Conservation (phyloP, 2,888 invertebrate species). For the Sarcophaga rosellei region DNA sequence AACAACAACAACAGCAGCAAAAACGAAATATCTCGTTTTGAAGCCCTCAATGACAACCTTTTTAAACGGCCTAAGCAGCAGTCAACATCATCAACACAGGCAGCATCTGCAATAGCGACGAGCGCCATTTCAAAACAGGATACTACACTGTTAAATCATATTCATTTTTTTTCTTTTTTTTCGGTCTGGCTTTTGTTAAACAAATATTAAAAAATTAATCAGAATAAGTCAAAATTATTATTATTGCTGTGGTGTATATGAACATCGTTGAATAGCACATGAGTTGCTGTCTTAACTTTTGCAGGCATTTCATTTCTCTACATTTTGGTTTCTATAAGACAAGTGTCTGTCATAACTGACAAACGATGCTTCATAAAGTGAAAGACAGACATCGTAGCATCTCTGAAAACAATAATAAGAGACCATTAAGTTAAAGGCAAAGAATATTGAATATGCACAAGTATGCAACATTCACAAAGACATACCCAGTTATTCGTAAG, state of each 20-base stretch:
- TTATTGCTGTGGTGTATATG: constrained; percentile 14
- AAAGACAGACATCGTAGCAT: constrained; percentile 30
- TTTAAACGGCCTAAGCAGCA: constrained; percentile 46
- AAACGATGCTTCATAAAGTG: constrained; percentile 59
- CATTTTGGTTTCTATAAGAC: constrained; percentile 51
- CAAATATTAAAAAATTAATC: constrained; percentile 68
- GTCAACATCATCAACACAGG: constrained; percentile 56
- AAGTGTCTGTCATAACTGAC: constrained; percentile 68
- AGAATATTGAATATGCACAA: not conserved
- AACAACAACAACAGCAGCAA: not conserved
- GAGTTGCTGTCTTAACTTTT: constrained; percentile 15
- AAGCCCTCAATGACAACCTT: constrained; percentile 63
- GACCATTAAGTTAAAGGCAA: constrained; percentile 46
- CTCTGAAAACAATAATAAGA: constrained; percentile 52
- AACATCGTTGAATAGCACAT: not conserved
- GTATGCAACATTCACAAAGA: not conserved
- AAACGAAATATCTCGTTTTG: constrained; percentile 36
- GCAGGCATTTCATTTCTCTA: constrained; percentile 20
- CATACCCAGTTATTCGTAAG: not conserved
- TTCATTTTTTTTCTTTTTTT: not conserved
- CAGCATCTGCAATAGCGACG: constrained; percentile 41
- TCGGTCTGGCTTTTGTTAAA: constrained; percentile 41
- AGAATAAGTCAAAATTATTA: constrained; percentile 66
- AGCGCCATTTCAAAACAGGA: constrained; percentile 61
- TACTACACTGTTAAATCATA: not conserved